phyloP scores from a whole-genome alignment of 1,140 invertebrate species.

The Catajapyx aquilonaris region DNA sequence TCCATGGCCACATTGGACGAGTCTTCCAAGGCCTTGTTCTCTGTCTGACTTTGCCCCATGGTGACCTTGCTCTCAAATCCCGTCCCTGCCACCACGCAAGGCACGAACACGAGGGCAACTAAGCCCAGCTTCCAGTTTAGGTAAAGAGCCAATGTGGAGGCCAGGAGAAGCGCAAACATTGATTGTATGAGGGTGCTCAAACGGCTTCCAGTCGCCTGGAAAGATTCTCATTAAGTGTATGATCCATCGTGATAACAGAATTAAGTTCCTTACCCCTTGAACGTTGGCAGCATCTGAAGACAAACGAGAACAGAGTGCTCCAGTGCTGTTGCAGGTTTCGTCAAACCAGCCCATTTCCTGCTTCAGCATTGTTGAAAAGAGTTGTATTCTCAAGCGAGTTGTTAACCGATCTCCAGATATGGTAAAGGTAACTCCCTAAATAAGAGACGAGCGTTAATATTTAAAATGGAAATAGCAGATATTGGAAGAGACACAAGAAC shows the following conservation, averaged over 20 bases:
- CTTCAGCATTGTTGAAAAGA: slow-evolving; percentile 46
- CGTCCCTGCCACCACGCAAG: slow-evolving; percentile 23
- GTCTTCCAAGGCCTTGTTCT: slow-evolving; percentile 16
- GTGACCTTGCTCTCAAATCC: slow-evolving; percentile 24
- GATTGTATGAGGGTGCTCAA: slow-evolving; percentile 45
- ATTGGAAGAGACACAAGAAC: no score
- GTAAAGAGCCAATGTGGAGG: slow-evolving; percentile 37
- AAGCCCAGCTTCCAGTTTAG: slow-evolving; percentile 52
- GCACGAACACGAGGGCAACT: slow-evolving; percentile 38
- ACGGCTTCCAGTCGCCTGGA: slow-evolving; percentile 45
- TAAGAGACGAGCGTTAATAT: no score
- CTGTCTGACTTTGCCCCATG: slow-evolving; percentile 17
- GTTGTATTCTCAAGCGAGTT: slow-evolving; percentile 36
- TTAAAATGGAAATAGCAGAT: no score
- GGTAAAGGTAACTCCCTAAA: slow-evolving; percentile 44
- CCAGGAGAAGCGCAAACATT: slow-evolving; percentile 34
- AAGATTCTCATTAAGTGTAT: no score
- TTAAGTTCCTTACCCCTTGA: slow-evolving; percentile 37
- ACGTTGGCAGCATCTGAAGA: slow-evolving; percentile 59
- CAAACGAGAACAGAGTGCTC: slow-evolving; percentile 50
- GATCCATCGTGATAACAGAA: no score
- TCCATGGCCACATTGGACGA: slow-evolving; percentile 22
- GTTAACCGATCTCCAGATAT: slow-evolving; percentile 54
- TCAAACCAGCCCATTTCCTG: slow-evolving; percentile 73
- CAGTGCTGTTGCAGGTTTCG: slow-evolving; percentile 49